Evolutionary conservation across 2,888 invertebrate species (phyloP), one percentile per base, ranked within the genome.

Genomic region (Drosophila mercatorum): DNA sequence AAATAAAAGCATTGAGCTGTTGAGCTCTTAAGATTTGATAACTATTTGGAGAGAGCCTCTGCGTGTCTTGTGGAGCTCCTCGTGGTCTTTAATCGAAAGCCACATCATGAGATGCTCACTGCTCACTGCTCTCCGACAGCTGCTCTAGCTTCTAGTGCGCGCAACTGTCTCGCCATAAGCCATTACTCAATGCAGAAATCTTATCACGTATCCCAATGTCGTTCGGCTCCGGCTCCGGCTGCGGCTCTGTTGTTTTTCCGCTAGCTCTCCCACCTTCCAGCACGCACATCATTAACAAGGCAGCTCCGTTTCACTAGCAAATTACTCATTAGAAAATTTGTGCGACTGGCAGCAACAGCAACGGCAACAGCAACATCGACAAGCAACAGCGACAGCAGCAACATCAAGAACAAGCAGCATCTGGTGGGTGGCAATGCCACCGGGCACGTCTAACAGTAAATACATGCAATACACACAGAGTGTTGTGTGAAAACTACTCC

Each of bases 301-400:
- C 85, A 74, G 75, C 72, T 68, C 68, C 49, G 80, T 68, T 70
- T 68, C 65, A 55, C 58, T 60, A 44, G 72, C 72, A 82, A 82
- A 83, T 83, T 85, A 88, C 82, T 83, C 83, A 83, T 88, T 83
- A 86, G 83, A 80, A 83, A 88, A 75, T 80, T 61, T 73, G 70
- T 72, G 72, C 58, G 65, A 36, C 43, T 63, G 64, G 59, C 66
- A 57, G 62, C 58, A 61, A n/a, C 17, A 52, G 56, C 51, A 47
- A 10, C 14, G 31, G 58, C 43, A 28, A 49, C 49, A 52, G 57
- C 58, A 55, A 46, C 38, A 47, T 10, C 57, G 40, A 56, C 43
- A 62, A 46, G 46, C 38, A 47, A 38, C 58, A 49, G 14, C 53
- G 40, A 51, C 55, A 51, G 14, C 60, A 58, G 58, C 58, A 62